These are phyloP conservation scores for Danionella cerebrum DNA, from an alignment of 2,113 vertebrate genomes.

Conservation along the genomic window DNA sequence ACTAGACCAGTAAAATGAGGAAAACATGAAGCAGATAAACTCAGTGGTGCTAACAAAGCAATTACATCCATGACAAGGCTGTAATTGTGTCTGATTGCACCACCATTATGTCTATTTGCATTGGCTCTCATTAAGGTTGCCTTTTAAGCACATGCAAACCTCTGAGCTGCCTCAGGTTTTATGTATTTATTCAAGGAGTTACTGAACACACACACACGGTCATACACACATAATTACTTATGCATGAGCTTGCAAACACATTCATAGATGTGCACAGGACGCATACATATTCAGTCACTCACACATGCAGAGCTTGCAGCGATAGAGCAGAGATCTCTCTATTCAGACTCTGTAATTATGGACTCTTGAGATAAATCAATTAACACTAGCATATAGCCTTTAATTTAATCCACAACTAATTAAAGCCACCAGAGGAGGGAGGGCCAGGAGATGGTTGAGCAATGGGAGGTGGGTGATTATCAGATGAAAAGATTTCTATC, in stretches of 20 bases:
- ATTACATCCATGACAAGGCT: conserved; percentile 65
- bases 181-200: conserved; percentile 30
- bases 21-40: conserved; percentile 57
- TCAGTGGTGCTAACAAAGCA: conserved; percentile 60
- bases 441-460: neutral
- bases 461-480: neutral
- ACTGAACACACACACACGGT: conserved; percentile 4
- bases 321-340: conserved; percentile 51
- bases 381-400: conserved; percentile 66
- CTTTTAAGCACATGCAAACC: conserved; percentile 50
- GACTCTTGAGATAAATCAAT: conserved; percentile 69
- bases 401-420: conserved; percentile 68
- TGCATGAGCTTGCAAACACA: conserved; percentile 10
- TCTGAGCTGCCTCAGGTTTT: conserved; percentile 51
- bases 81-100: conserved; percentile 64
- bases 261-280: conserved; percentile 2
- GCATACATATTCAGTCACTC: conserved; percentile 18
- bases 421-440: conserved; percentile 49
- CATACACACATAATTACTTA: conserved; percentile 25
- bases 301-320: conserved; percentile 37
- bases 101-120: conserved; percentile 52
- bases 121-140: conserved; percentile 54
- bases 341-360: conserved; percentile 69
- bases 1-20: conserved; percentile 47
- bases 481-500: conserved; percentile 8